Conservation (phyloP, 92 coral and sea anemone genomes). For the Desmophyllum pertusum region DNA sequence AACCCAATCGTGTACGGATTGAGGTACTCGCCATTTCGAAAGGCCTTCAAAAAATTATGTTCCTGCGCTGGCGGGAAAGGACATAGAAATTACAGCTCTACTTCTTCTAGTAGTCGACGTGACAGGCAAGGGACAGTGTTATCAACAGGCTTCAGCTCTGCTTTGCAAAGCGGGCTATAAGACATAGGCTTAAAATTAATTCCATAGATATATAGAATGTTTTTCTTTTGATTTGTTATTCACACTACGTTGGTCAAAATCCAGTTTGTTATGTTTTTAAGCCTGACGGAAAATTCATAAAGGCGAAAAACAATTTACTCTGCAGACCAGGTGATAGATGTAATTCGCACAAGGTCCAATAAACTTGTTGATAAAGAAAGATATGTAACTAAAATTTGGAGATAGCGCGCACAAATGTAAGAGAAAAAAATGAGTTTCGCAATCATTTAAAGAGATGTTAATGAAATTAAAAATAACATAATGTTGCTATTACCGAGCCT, state of each 20-base stretch:
- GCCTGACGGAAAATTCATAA: not conserved
- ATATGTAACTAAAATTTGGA: not conserved
- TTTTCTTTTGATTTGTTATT: too few species aligned
- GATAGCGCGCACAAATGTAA: not conserved
- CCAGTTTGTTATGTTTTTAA: too few species aligned
- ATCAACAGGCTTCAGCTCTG: not conserved
- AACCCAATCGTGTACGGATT: constrained; percentile 86
- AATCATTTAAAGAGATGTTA: not conserved
- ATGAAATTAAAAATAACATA: not conserved
- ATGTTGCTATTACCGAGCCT: not conserved
- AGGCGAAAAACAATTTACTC: not conserved
- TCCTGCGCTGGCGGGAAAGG: constrained; percentile 1
- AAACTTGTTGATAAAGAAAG: not conserved
- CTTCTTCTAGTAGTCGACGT: constrained; percentile 11
- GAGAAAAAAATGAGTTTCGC: not conserved
- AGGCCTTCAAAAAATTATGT: constrained; percentile 75
- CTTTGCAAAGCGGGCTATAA: not conserved
- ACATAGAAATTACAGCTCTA: not conserved
- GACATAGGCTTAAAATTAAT: too few species aligned
- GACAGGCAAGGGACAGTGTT: constrained; percentile 19
- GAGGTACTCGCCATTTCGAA: constrained; percentile 79
- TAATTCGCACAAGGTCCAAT: not conserved
- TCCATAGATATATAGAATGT: too few species aligned
- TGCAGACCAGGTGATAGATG: not conserved
- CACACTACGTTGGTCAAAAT: too few species aligned